Base-by-base conservation (phyloP, 2,113 vertebrate species). In the Solea solea region DNA sequence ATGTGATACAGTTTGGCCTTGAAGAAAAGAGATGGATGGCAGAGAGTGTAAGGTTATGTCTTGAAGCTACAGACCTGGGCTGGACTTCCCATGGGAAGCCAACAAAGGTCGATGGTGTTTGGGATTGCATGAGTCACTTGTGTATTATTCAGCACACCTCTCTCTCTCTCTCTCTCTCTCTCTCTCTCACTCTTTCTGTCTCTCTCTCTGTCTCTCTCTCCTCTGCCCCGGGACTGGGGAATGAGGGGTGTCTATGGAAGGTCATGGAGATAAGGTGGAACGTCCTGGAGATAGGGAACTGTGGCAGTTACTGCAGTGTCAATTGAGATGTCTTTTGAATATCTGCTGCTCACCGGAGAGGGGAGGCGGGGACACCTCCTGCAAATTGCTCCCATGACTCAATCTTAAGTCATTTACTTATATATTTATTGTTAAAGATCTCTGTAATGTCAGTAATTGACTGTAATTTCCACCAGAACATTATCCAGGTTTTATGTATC, bases 181-280 rank as follows among this genome's bases (percentile, higher is more conserved):
- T 4, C 72, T 60, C 45, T 51, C 11, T 61, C 21, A 50, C 49
- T n/a, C n/a, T n/a, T n/a, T n/a, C n/a, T n/a, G n/a, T 53, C 71
- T 69, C 48, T 51, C 10, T 64, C 27, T 60, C 49, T 45, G 21
- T 16, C 61, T 13, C 25, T 62, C 58, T 4, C 15, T 25, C 46
- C 10, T 25, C 42, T 68, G 64, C 53, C 50, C 68, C 53, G 75
- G 70, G 75, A 75, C 65, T 0, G 2, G 72, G 52, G 70, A 78
- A 53, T 42, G 69, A 87, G 75, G 70, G 52, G 80, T 70, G 74
- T 80, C 57, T 61, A 27, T 60, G 75, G 87, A 92, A 93, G 88
- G 91, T 92, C 84, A 83, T 76, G 58, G 60, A 86, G 89, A 90
- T 89, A 91, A 91, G 75, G 72, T 71, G 65, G 54, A 78, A 81